Evolutionary conservation across 2,888 invertebrate species (phyloP).

Genomic region (Mesorhabditis sp.): DNA sequence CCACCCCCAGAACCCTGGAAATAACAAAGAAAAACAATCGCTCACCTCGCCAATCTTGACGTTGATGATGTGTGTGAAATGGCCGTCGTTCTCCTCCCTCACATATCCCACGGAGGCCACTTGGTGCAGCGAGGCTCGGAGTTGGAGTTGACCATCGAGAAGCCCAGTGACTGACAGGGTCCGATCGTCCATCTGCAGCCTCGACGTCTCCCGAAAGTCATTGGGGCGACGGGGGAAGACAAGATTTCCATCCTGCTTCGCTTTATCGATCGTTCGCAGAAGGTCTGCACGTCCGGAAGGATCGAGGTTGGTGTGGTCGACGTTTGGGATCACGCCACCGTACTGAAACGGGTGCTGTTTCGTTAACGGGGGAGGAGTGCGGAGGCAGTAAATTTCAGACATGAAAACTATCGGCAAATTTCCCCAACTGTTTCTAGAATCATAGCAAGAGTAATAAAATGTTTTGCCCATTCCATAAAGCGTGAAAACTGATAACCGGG

Average conservation of each 20-base stretch:
- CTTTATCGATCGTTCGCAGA: background rate
- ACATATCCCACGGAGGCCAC: background rate
- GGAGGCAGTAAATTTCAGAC: no score
- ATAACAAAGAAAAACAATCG: background rate
- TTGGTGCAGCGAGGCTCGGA: background rate
- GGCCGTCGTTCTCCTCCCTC: background rate
- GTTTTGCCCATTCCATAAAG: no score
- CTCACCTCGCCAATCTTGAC: background rate
- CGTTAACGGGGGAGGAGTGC: no score
- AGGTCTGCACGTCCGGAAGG: background rate
- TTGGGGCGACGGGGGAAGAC: background rate
- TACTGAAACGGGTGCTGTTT: background rate
- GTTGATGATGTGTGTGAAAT: background rate
- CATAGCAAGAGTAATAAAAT: no score
- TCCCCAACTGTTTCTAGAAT: no score
- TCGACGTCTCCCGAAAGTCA: conserved; percentile 1
- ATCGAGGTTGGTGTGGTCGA: conserved; percentile 4
- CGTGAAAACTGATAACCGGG: no score
- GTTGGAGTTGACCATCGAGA: conserved; percentile 3
- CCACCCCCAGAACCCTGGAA: background rate
- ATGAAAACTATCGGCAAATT: no score
- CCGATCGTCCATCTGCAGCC: background rate
- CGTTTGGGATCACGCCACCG: conserved; percentile 5
- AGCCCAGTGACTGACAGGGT: background rate
- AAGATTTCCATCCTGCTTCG: background rate